Base-by-base conservation (phyloP, 2,888 invertebrate genomes). In the Drosophila leonis region DNA sequence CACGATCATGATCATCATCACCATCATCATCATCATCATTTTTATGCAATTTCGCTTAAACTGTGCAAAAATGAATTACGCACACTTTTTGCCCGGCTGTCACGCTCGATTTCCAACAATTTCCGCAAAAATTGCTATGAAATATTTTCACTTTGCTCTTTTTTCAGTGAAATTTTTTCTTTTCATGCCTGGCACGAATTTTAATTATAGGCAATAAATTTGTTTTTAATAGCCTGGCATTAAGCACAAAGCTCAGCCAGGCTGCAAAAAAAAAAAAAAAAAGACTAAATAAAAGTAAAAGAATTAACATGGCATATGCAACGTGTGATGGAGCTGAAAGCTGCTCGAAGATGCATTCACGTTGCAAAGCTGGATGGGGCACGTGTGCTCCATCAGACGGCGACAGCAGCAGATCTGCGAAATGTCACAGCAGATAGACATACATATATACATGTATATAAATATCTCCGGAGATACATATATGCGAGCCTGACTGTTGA, bases 181-280 rank as follows among this genome's bases (percentile, higher is more conserved):
- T 48, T 49, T 49, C 46, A 15, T 33, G 61, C 55, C 44, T 56
- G 67, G 55, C 72, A 73, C 65, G 69, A 75, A 72, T 71, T 84
- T 86, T 84, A 84, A 84, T 85, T 83, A 75, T 67, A 67, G 87
- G 75, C 74, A 59, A 85, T 85, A 87, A 87, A 85, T 86, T 82
- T 80, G 72, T 63, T 73, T 83, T 76, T 82, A 82, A 84, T 83
- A 73, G 82, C 72, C 20, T 39, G 70, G 68, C 66, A 78, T 78
- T 72, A 73, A 78, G 70, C 55, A 64, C 61, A 31, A 67, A 64
- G 55, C 44, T 42, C 24, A 44, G 54, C 27, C 67, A 54, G 4
- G 10, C 9, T 49, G 33, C 63, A 49, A 6, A n/a, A 56, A 24
- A 6, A n/a, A 56, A 24, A 49, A 6, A n/a, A 56, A 24, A 9